These are phyloP conservation scores for Brachypteracias leptosomus DNA, from an alignment of 2,113 vertebrate species.

Conservation along the genomic window DNA sequence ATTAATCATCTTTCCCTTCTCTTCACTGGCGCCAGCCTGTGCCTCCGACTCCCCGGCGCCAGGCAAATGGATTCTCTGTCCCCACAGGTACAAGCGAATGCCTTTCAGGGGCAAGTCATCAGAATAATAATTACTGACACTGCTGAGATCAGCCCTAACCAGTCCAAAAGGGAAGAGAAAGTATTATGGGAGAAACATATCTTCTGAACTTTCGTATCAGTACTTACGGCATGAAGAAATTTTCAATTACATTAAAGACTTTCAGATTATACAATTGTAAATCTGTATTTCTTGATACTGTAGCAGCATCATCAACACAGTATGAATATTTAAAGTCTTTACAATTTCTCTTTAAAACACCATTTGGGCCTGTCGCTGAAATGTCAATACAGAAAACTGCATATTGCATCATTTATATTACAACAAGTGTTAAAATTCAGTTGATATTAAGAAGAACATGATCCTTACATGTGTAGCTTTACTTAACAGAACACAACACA, in stretches of 20 bases:
- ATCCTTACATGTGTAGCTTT: not conserved
- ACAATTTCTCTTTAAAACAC: not conserved
- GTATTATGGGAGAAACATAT: conserved; percentile 35
- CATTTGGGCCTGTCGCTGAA: not conserved
- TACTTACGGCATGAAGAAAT: not conserved
- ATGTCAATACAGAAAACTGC: not conserved
- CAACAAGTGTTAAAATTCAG: not conserved
- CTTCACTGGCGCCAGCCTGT: conserved; percentile 81
- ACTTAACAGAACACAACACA: not conserved
- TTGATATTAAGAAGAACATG: not conserved
- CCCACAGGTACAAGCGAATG: conserved; percentile 74
- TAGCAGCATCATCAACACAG: not conserved
- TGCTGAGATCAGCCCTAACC: conserved; percentile 73
- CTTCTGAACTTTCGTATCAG: conserved; percentile 32
- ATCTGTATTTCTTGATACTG: not conserved
- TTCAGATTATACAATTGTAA: not conserved
- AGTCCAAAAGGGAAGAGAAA: conserved; percentile 58
- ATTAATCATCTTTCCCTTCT: conserved; percentile 81
- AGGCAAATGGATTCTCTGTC: conserved; percentile 80
- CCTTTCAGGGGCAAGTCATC: conserved; percentile 78
- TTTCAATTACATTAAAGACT: conserved; percentile 24
- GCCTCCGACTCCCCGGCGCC: conserved; percentile 75
- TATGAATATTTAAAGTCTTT: not conserved
- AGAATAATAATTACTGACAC: conserved; percentile 79
- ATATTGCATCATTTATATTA: not conserved